Evolutionary conservation across 2,888 invertebrate species (phyloP).

Genomic region (Drosophila sordidula): DNA sequence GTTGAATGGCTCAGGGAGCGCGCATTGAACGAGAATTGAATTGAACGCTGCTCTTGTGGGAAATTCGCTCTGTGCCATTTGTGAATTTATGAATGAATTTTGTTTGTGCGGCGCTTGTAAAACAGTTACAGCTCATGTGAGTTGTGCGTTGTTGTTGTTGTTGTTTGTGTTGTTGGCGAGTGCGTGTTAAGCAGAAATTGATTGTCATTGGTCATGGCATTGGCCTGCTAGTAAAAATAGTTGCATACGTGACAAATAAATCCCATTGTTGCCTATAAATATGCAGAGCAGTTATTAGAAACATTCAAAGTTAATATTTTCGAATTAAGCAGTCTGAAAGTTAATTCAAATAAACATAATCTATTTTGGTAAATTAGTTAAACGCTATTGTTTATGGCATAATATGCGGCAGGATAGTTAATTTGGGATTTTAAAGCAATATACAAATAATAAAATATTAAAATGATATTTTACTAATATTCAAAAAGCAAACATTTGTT

Average conservation of each 20-base stretch:
- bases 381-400: not conserved
- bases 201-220: constrained; percentile 75
- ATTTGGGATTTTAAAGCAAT: not conserved
- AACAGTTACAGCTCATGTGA: constrained; percentile 31
- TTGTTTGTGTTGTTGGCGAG: constrained; percentile 16
- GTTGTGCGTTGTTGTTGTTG: constrained; percentile 13
- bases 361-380: not conserved
- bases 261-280: constrained; percentile 2
- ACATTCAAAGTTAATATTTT: not conserved
- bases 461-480: too few relatives aligned
- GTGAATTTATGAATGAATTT: constrained; percentile 73
- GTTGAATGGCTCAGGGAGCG: constrained; percentile 37
- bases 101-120: constrained; percentile 18
- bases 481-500: too few relatives aligned
- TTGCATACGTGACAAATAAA: constrained; percentile 18
- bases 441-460: too few relatives aligned
- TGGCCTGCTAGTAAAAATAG: constrained; percentile 21
- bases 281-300: not conserved
- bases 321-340: too few relatives aligned
- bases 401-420: not conserved
- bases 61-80: constrained; percentile 62
- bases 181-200: constrained; percentile 59
- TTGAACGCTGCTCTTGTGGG: constrained; percentile 46
- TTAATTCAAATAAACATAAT: not conserved
- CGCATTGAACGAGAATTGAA: constrained; percentile 61